Conservation (phyloP, 53 echinoderm and acorn worm genomes). For the Crossaster papposus region DNA sequence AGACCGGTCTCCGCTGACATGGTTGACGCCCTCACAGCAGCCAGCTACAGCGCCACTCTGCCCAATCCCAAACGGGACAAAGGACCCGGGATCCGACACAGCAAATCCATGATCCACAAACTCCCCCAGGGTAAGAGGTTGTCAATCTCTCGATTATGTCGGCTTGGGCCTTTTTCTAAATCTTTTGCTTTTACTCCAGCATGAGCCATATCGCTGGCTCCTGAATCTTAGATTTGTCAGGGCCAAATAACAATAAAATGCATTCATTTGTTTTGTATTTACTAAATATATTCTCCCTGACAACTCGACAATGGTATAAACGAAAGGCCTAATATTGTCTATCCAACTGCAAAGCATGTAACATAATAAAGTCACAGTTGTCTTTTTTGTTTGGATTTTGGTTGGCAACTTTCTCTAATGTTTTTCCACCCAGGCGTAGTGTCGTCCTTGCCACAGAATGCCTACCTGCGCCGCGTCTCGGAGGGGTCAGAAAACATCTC, state of each 20-base stretch:
- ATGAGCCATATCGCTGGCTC: too few relatives aligned
- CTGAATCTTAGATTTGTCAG: too few relatives aligned
- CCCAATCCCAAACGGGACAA: conserved; percentile 73
- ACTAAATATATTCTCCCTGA: too few relatives aligned
- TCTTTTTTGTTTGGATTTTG: too few relatives aligned
- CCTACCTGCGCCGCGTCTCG: conserved; percentile 58
- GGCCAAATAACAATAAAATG: too few relatives aligned
- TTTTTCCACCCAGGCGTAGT: conserved; percentile 17
- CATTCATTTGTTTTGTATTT: too few relatives aligned
- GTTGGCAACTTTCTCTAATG: neutral
- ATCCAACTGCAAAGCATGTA: too few relatives aligned
- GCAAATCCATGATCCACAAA: conserved; percentile 53
- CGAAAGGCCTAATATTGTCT: too few relatives aligned
- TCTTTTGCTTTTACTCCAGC: neutral
- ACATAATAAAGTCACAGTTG: too few relatives aligned
- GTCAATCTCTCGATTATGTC: too few relatives aligned
- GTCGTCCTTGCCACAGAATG: conserved; percentile 45
- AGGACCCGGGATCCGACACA: conserved; percentile 45
- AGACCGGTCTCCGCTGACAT: conserved; percentile 87
- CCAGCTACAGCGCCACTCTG: conserved; percentile 75
- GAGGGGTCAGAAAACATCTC: conserved; percentile 38
- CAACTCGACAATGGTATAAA: too few relatives aligned
- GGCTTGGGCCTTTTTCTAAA: too few relatives aligned
- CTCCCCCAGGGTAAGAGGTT: conserved; percentile 26
- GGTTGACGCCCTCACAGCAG: conserved; percentile 27